Evolutionary conservation across 2,797 vertebrate genomes (phyloP).

Genomic region (Aeoliscus strigatus): DNA sequence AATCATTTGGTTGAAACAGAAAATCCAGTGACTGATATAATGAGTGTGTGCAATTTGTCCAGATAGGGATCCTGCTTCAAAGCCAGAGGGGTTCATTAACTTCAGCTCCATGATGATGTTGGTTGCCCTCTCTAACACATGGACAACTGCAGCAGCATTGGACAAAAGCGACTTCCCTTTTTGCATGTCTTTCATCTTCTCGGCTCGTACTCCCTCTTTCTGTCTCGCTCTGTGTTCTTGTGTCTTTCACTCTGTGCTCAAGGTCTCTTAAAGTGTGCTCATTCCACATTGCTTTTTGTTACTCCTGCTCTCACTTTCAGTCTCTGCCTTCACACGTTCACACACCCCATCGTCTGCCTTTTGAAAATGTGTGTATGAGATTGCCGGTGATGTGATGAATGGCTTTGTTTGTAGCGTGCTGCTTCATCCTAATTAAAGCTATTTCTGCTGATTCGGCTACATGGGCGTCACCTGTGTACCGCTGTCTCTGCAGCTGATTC

Average conservation of each 20-base stretch:
- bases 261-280: slow-evolving; percentile 6
- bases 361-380: slow-evolving; percentile 14
- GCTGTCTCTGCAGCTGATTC: slow-evolving; percentile 41
- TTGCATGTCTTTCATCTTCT: slow-evolving; percentile 5
- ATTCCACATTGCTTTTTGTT: neutral
- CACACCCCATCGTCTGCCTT: slow-evolving; percentile 4
- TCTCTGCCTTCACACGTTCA: slow-evolving; percentile 1
- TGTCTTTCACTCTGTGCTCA: too few relatives aligned
- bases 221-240: too few relatives aligned
- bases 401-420: slow-evolving; percentile 47
- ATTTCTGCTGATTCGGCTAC: slow-evolving; percentile 51
- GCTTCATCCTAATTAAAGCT: slow-evolving; percentile 51
- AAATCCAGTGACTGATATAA: slow-evolving; percentile 5
- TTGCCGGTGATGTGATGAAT: slow-evolving; percentile 52
- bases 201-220: neutral
- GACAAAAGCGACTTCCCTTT: slow-evolving; percentile 5
- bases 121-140: slow-evolving; percentile 18
- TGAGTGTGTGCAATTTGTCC: too few relatives aligned
- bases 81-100: slow-evolving; percentile 42
- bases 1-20: slow-evolving; percentile 1
- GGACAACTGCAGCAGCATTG: slow-evolving; percentile 18
- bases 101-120: slow-evolving; percentile 32
- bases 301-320: slow-evolving; percentile 2
- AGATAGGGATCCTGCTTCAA: slow-evolving; percentile 18
- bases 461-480: slow-evolving; percentile 13